Percentiles rank a stretch among this genome's conserved stretches.
These are phyloP conservation scores for Zygogramma bicolorata DNA, from an alignment of 2,888 invertebrate genomes.

Conservation along the genomic window DNA sequence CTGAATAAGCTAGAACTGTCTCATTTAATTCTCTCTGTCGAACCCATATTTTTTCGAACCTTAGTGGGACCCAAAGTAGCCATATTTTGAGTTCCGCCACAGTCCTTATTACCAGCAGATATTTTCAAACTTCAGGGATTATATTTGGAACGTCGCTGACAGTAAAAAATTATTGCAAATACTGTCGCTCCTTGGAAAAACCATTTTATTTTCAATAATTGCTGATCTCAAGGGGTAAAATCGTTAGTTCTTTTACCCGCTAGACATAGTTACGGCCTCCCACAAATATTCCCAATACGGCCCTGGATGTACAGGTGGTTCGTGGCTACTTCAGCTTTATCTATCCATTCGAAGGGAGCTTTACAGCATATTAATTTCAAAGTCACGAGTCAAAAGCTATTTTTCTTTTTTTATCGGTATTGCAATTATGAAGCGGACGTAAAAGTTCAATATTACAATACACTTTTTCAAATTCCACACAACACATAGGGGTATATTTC, in stretches of 20 bases:
- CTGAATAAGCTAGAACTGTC: no score
- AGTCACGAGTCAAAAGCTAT: slow-evolving; percentile 34
- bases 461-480: neutral
- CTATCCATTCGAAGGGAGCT: slow-evolving; percentile 35
- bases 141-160: no score
- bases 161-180: neutral
- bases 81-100: no score
- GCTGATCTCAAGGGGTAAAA: no score
- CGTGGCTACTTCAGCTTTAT: slow-evolving; percentile 35
- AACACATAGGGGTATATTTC: slow-evolving; percentile 2
- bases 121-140: no score
- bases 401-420: slow-evolving; percentile 19
- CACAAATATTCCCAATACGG: neutral
- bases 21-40: no score
- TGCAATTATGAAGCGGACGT: slow-evolving; percentile 4
- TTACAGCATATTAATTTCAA: slow-evolving; percentile 37
- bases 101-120: no score
- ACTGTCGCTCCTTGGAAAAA: no score
- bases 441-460: neutral
- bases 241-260: neutral
- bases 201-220: no score
- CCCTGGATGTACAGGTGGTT: slow-evolving; percentile 28
- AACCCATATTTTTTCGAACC: no score
- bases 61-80: no score
- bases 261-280: no score